A percentile compares a stretch with the other conserved stretches of the same genome.
phyloP scores from a whole-genome alignment of 1,140 invertebrate species.

The Leptopilina boulardi region DNA sequence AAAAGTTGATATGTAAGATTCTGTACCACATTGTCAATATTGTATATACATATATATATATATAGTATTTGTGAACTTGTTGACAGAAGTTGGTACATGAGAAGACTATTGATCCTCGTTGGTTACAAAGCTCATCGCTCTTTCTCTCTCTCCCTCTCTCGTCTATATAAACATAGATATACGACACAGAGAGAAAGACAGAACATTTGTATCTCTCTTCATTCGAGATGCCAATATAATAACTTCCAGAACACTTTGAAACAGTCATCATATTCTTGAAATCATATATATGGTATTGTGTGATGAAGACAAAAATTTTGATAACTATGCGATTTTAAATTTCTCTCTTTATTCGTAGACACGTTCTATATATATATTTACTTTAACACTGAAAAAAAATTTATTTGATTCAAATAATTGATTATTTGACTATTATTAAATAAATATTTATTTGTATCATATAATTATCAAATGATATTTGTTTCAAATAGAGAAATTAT shows the following conservation, averaged over 20 bases:
- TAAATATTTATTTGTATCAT: too few relatives aligned
- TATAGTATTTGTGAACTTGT: slow-evolving; percentile 23
- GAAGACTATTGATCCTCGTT: slow-evolving; percentile 26
- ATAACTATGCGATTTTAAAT: too few relatives aligned
- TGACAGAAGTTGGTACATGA: slow-evolving; percentile 28
- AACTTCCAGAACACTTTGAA: neutral
- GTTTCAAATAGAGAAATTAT: too few relatives aligned
- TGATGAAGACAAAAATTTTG: too few relatives aligned
- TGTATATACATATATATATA: too few relatives aligned
- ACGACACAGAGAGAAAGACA: too few relatives aligned
- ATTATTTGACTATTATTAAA: too few relatives aligned
- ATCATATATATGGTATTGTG: neutral
- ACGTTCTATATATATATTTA: too few relatives aligned
- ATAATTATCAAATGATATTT: too few relatives aligned
- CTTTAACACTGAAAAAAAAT: too few relatives aligned
- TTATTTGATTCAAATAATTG: too few relatives aligned
- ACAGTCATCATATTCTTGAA: neutral
- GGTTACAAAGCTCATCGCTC: slow-evolving; percentile 18
- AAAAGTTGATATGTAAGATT: neutral
- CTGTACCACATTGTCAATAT: neutral
- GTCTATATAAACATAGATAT: neutral
- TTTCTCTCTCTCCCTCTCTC: neutral
- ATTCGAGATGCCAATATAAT: neutral
- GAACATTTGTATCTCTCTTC: neutral
- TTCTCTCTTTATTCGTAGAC: too few relatives aligned